Evolutionary conservation across 2,113 vertebrate species (phyloP).

Genomic region (Mobula hypostoma): DNA sequence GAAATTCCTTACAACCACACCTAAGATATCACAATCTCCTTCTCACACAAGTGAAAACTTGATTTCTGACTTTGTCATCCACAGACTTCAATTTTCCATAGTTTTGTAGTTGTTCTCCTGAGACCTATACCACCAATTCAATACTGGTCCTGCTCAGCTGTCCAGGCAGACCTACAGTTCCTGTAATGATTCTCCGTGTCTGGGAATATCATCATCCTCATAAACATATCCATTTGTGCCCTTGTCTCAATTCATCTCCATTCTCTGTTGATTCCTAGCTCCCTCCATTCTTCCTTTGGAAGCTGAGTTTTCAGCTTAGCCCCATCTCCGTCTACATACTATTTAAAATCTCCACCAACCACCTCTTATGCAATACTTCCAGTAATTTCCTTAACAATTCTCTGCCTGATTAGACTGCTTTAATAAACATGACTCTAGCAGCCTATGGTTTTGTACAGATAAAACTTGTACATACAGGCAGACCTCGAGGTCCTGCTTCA

Average conservation of each 20-base stretch:
- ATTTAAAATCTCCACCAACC: neutral
- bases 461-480: conserved; percentile 75
- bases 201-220: neutral
- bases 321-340: neutral
- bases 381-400: neutral
- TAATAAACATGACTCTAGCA: neutral
- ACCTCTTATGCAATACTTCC: too few species aligned
- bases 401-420: neutral
- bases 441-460: neutral
- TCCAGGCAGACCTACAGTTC: neutral
- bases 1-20: neutral
- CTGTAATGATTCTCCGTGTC: too few species aligned
- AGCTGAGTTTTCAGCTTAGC: neutral
- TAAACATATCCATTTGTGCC: neutral
- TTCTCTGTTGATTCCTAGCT: neutral
- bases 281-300: neutral
- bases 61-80: neutral
- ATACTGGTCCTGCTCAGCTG: neutral
- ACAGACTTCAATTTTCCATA: neutral
- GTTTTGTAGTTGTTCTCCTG: neutral
- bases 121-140: neutral
- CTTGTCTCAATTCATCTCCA: neutral
- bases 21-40: neutral
- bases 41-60: neutral
- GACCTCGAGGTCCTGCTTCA: conserved; percentile 78